Percentiles rank a stretch among this genome's conserved stretches.
phyloP scores from a whole-genome alignment of 2,888 invertebrate genomes.

The Piscicola geometra region DNA sequence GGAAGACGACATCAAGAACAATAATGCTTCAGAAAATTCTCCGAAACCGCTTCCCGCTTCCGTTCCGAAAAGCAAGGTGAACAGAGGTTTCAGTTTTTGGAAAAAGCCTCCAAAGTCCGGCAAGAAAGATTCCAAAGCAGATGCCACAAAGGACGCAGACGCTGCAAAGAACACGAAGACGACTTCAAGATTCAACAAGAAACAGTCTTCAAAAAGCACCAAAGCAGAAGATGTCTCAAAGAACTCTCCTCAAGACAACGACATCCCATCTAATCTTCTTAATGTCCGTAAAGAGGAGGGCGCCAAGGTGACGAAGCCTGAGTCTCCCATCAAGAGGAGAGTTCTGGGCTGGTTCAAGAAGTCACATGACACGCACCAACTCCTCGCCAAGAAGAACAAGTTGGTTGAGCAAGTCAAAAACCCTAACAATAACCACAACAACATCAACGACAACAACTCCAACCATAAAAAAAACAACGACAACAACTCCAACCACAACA shows the following conservation, averaged over 20 bases:
- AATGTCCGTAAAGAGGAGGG: background rate
- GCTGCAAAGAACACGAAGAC: background rate
- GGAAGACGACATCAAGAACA: too few relatives aligned
- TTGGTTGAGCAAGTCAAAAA: background rate
- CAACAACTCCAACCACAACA: background rate
- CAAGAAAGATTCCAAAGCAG: background rate
- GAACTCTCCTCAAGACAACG: background rate
- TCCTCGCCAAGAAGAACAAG: constrained; percentile 27
- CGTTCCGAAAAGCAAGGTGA: background rate
- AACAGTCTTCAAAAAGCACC: background rate
- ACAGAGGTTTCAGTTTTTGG: constrained; percentile 28
- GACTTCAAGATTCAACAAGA: too few relatives aligned
- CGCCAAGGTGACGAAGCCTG: background rate
- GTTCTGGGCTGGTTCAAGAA: constrained; percentile 33
- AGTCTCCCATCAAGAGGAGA: constrained; percentile 25
- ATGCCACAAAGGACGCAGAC: background rate
- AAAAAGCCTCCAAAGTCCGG: constrained; percentile 9
- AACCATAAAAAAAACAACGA: constrained; percentile 14
- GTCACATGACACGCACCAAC: constrained; percentile 7
- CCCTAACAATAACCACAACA: background rate
- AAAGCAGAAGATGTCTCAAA: background rate
- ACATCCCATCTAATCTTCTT: too few relatives aligned
- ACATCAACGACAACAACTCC: background rate
- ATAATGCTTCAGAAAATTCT: too few relatives aligned
- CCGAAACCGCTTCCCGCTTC: background rate